Percentiles rank a stretch among this genome's conserved stretches.
phyloP scores from a whole-genome alignment of 2,888 invertebrate species.

The Heliconius erato region DNA sequence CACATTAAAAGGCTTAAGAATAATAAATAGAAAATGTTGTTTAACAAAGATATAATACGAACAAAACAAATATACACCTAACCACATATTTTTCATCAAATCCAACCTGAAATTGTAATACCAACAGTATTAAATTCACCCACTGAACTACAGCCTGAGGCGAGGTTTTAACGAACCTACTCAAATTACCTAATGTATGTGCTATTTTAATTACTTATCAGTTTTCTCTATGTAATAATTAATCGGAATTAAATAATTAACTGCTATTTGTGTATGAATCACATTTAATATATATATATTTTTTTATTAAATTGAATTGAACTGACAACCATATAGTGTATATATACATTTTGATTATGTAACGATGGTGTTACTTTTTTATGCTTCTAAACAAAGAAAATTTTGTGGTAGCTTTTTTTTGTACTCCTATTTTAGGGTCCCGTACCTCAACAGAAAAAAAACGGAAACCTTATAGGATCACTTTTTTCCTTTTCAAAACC shows the following conservation, averaged over 20 bases:
- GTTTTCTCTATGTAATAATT: slow-evolving; percentile 4
- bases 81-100: slow-evolving; percentile 11
- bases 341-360: too few relatives aligned
- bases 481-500: too few relatives aligned
- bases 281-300: too few relatives aligned
- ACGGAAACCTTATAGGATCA: too few relatives aligned
- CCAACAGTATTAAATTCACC: slow-evolving; percentile 48
- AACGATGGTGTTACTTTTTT: too few relatives aligned
- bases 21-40: not conserved
- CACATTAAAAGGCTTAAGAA: too few relatives aligned
- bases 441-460: too few relatives aligned
- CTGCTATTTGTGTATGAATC: not conserved
- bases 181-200: slow-evolving; percentile 58
- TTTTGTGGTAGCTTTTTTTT: too few relatives aligned
- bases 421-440: too few relatives aligned
- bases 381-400: too few relatives aligned
- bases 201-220: slow-evolving; percentile 50
- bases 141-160: slow-evolving; percentile 57
- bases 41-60: not conserved
- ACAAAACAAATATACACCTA: not conserved
- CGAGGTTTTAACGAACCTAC: slow-evolving; percentile 51
- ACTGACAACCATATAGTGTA: too few relatives aligned
- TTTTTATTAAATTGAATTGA: too few relatives aligned
- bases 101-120: slow-evolving; percentile 37
- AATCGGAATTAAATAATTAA: slow-evolving; percentile 5